Percentiles rank a stretch among this genome's conserved stretches.
phyloP scores from a whole-genome alignment of 2,888 invertebrate genomes.

The Crematogaster levior region DNA sequence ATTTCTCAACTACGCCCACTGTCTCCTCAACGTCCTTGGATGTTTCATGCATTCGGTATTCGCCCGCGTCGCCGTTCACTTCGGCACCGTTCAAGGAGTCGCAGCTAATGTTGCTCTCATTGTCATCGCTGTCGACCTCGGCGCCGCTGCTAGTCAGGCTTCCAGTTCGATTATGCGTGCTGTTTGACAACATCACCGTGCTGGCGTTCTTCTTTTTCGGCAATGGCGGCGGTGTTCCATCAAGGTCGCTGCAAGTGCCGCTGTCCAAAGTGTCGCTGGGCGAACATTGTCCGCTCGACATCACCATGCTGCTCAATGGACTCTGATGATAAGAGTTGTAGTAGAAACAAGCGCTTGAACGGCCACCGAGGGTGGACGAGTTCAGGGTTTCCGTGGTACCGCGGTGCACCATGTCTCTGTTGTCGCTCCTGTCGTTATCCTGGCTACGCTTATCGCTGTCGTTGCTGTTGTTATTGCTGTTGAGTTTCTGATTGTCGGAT shows the following conservation, averaged over 20 bases:
- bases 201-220: conserved; percentile 88
- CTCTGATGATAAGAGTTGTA: conserved; percentile 88
- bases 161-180: conserved; percentile 87
- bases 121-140: conserved; percentile 90
- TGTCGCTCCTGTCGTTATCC: conserved; percentile 36
- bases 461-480: conserved; percentile 45
- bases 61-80: conserved; percentile 49
- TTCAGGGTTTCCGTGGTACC: conserved; percentile 78
- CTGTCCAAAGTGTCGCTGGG: conserved; percentile 94
- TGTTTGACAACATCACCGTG: conserved; percentile 82
- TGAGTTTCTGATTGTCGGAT: conserved; percentile 46
- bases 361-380: conserved; percentile 72
- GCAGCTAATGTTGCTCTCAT: conserved; percentile 92
- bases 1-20: conserved; percentile 17
- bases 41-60: conserved; percentile 17
- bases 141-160: conserved; percentile 89
- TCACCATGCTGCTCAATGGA: conserved; percentile 87
- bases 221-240: conserved; percentile 90
- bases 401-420: conserved; percentile 84
- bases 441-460: conserved; percentile 56
- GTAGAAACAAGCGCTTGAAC: conserved; percentile 87
- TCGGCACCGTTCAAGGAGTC: conserved; percentile 91
- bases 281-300: conserved; percentile 94
- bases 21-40: conserved; percentile 40
- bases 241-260: conserved; percentile 94